Evolutionary conservation across 2,888 invertebrate genomes (phyloP), one percentile per base, ranked within the genome.

Genomic region (Lamproptera curius): DNA sequence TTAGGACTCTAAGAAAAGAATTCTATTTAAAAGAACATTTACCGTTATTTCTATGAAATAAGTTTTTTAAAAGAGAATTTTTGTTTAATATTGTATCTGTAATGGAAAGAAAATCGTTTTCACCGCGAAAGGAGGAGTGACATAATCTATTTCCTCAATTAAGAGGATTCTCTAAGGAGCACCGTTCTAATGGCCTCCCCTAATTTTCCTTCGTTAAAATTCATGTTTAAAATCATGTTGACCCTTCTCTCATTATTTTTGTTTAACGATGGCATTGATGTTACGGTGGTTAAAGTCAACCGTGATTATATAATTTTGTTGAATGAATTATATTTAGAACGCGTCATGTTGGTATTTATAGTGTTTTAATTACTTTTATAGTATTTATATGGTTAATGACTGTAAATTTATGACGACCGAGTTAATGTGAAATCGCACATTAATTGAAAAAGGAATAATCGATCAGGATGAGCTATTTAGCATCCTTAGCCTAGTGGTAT

Each of bases 171-270:
- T n/a, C 13, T n/a, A 9, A 39, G 39, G 44, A 16, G 16, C 44
- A 15, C 13, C 13, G 26, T 37, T 44, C 28, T 44, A 44, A 44
- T 37, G 44, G 36, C 39, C 11, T 1, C 23, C 9, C 16, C 15
- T 39, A 39, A 39, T 45, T 39, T 39, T 15, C 20, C 38, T 31
- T 17, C 17, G 14, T 45, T 38, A 13, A 37, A 44, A 33, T 31
- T 33, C 3, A 31, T 33, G 36, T 38, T 28, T 16, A 14, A 31
- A 31, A 13, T 31, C 10, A 10, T 8, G 11, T 8, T 42, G 8
- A n/a, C 36, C 11, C n/a, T 28, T 10, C 15, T 9, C 15, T 23
- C 43, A 40, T 40, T 40, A 39, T 10, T 23, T 39, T 8, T 2
- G 11, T 23, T 14, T 23, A 39, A 23, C 11, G 31, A 31, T 20